These are phyloP conservation scores for Agonopterix heracliana DNA, from an alignment of 2,888 invertebrate species.

Conservation along the genomic window DNA sequence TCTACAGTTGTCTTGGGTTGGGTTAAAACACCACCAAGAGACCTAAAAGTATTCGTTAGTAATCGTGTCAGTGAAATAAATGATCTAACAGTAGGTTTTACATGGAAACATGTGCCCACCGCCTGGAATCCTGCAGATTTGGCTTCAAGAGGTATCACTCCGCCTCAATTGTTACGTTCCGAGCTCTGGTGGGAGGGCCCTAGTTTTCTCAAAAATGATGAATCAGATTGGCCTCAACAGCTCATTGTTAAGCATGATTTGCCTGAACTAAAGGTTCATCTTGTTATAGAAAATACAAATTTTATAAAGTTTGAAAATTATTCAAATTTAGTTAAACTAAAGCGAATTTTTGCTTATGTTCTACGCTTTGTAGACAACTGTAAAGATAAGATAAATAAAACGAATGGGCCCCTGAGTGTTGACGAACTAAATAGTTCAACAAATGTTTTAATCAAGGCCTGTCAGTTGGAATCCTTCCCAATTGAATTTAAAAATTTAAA, in stretches of 20 bases:
- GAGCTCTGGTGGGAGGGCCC: neutral
- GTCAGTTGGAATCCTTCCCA: slow-evolving; percentile 1
- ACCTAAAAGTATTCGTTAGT: neutral
- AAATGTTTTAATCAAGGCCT: neutral
- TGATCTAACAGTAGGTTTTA: neutral
- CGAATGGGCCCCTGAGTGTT: no score
- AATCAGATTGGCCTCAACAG: neutral
- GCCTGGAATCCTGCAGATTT: neutral
- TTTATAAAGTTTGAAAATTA: no score
- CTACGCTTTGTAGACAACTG: no score
- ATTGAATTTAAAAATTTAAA: slow-evolving; percentile 2
- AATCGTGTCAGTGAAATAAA: neutral
- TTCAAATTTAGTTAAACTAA: no score
- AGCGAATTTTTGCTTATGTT: no score
- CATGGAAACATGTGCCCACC: neutral
- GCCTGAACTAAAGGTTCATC: no score
- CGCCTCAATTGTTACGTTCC: neutral
- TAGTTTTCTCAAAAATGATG: neutral
- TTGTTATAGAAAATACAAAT: no score
- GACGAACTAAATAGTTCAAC: neutral
- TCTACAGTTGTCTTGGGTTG: neutral
- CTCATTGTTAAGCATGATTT: no score
- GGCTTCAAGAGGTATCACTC: neutral
- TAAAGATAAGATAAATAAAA: no score
- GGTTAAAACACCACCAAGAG: neutral